Percentiles rank a stretch among this genome's conserved stretches.
Conservation (phyloP, 2,888 invertebrate species). For the Apotomis turbidana region DNA sequence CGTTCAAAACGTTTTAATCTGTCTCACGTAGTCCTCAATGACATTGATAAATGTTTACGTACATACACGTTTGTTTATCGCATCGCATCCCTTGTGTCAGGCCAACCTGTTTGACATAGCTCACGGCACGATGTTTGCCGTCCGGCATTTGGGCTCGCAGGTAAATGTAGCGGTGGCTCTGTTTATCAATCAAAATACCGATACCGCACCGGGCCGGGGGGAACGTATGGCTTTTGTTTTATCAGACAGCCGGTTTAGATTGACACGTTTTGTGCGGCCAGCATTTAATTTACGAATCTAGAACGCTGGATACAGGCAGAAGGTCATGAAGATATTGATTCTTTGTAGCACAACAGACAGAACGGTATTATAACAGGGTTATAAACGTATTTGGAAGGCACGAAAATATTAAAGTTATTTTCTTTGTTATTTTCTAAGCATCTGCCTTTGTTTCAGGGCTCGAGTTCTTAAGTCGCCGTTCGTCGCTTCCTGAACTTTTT, state of each 20-base stretch:
- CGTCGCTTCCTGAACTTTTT: slow-evolving; percentile 64
- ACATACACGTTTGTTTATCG: slow-evolving; percentile 11
- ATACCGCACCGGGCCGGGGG: slow-evolving; percentile 17
- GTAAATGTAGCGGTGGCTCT: slow-evolving; percentile 23
- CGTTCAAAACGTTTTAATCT: not conserved
- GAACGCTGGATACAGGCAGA: too few species aligned
- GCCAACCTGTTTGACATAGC: slow-evolving; percentile 23
- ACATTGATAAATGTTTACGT: slow-evolving; percentile 5
- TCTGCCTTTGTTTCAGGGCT: slow-evolving; percentile 58
- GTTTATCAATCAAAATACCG: slow-evolving; percentile 30
- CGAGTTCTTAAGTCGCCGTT: slow-evolving; percentile 56
- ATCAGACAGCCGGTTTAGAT: too few species aligned
- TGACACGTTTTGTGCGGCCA: too few species aligned
- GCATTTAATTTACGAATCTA: too few species aligned
- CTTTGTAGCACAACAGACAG: too few species aligned
- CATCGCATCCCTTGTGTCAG: slow-evolving; percentile 17
- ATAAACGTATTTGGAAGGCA: slow-evolving; percentile 36
- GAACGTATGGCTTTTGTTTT: slow-evolving; percentile 4
- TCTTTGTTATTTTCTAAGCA: slow-evolving; percentile 54
- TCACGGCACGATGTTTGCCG: slow-evolving; percentile 18
- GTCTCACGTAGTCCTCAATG: not conserved
- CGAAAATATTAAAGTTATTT: slow-evolving; percentile 55
- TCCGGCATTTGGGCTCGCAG: slow-evolving; percentile 9
- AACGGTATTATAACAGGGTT: slow-evolving; percentile 14
- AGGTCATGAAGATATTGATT: too few species aligned